Evolutionary conservation across 2,888 invertebrate species (phyloP), one percentile per base, ranked within the genome.

Genomic region (Pilophorus perplexus): DNA sequence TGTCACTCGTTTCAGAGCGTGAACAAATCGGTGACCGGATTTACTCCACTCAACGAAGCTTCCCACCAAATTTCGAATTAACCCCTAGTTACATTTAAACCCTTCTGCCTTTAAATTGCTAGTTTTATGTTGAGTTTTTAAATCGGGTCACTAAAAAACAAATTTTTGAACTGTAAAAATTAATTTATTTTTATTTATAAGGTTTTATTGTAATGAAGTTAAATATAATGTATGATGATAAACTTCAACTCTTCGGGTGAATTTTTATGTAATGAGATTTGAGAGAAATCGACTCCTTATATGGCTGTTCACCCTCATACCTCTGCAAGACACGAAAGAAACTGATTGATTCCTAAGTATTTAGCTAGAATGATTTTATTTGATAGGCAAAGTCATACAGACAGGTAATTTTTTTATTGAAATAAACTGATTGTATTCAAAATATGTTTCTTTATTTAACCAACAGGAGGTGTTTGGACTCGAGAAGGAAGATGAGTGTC

Each of bases 31-130:
- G 59, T 42, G 59, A 59, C 59, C 59, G 16, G 59, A 59, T 59
- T 59, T 59, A 59, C 59, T 40, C 16, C 14, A 59, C 59, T 59
- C 59, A 59, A 59, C 59, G 59, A 59, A 25, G 44, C 59, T 59
- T n/a, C 59, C 59, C 59, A 59, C 59, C 59, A 59, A 59, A 59
- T 22, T 59, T 42, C 59, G 59, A 59, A 18, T 27, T 25, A 25
- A 14, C 22, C 42, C 59, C n/a, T 42, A 27, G 27, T 10, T 25
- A 42, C 22, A 25, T 52, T 5, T 16, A 20, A 28, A 28, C 23
- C 25, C 52, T 28, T 28, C 22, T 38, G 38, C 3, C 16, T 22
- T 20, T 14, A 42, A 40, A 57, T 25, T 38, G 5, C 37, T 57
- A 22, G 18, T 37, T 57, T 38, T 57, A 23, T 57, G 59, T 59